Percentiles rank a stretch among this genome's conserved stretches.
phyloP scores from a whole-genome alignment of 2,888 invertebrate genomes.

The Prenolepis imparis region DNA sequence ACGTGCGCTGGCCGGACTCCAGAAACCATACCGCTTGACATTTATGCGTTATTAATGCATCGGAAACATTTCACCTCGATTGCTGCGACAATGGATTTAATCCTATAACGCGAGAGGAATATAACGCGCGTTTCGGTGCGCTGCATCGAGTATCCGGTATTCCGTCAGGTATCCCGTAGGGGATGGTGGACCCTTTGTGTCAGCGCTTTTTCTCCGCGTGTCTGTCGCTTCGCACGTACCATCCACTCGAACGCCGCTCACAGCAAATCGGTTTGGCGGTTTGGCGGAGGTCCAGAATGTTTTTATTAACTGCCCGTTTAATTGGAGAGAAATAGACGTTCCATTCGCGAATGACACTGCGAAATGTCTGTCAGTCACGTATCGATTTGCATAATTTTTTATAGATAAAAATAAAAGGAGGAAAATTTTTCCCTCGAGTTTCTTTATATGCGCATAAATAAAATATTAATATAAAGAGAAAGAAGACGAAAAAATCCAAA shows the following conservation, averaged over 20 bases:
- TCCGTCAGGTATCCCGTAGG: slow-evolving; percentile 18
- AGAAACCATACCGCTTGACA: slow-evolving; percentile 79
- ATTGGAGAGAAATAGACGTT: slow-evolving; percentile 71
- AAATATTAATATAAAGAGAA: slow-evolving; percentile 1
- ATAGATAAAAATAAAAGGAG: not conserved
- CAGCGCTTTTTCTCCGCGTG: slow-evolving; percentile 70
- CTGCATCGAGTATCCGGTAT: slow-evolving; percentile 47
- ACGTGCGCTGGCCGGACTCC: slow-evolving; percentile 77
- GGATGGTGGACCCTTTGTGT: slow-evolving; percentile 59
- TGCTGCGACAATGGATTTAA: slow-evolving; percentile 78
- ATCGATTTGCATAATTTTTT: not conserved
- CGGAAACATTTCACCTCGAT: slow-evolving; percentile 81
- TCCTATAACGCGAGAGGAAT: slow-evolving; percentile 64
- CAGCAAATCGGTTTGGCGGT: slow-evolving; percentile 50
- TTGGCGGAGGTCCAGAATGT: slow-evolving; percentile 78
- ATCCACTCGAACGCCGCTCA: slow-evolving; percentile 36
- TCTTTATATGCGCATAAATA: not conserved
- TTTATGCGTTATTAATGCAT: slow-evolving; percentile 84
- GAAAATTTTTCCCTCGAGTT: not conserved
- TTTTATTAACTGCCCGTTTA: slow-evolving; percentile 77
- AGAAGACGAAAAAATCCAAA: not conserved
- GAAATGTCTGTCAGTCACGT: not conserved
- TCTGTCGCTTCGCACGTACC: slow-evolving; percentile 44
- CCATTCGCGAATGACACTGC: slow-evolving; percentile 2
- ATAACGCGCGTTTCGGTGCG: slow-evolving; percentile 69